These are phyloP conservation scores for Cherax destructor DNA, from an alignment of 1,140 invertebrate species.

Conservation along the genomic window DNA sequence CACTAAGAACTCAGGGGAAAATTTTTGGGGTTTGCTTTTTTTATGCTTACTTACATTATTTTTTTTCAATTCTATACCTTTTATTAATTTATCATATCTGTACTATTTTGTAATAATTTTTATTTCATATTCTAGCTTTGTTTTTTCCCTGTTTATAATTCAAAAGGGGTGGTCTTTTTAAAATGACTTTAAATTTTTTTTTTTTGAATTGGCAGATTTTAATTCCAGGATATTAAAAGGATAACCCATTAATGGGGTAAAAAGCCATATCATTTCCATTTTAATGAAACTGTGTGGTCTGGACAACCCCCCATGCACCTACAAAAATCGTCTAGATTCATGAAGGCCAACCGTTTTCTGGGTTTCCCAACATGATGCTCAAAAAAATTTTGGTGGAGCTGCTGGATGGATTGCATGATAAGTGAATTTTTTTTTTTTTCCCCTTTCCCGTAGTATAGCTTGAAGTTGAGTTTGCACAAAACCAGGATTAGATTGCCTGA, in stretches of 20 bases:
- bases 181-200: not conserved
- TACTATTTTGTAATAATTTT: too few species aligned
- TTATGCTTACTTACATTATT: too few species aligned
- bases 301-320: constrained; percentile 78
- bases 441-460: too few species aligned
- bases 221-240: constrained; percentile 79
- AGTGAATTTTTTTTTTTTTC: too few species aligned
- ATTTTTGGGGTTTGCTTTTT: constrained; percentile 74
- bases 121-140: too few species aligned
- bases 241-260: constrained; percentile 81
- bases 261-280: constrained; percentile 79
- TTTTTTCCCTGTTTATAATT: too few species aligned
- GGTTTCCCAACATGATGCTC: constrained; percentile 80
- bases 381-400: constrained; percentile 80
- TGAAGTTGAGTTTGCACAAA: too few species aligned
- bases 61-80: too few species aligned
- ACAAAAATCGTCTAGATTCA: constrained; percentile 78
- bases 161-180: too few species aligned
- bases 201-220: constrained; percentile 43
- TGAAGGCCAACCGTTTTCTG: constrained; percentile 78
- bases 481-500: too few species aligned
- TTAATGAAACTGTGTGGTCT: constrained; percentile 81
- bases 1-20: constrained; percentile 74
- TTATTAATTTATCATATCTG: too few species aligned
- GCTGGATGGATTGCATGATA: constrained; percentile 79